phyloP scores from a whole-genome alignment of 2,797 vertebrate species.

The Gephyroberyx darwinii region DNA sequence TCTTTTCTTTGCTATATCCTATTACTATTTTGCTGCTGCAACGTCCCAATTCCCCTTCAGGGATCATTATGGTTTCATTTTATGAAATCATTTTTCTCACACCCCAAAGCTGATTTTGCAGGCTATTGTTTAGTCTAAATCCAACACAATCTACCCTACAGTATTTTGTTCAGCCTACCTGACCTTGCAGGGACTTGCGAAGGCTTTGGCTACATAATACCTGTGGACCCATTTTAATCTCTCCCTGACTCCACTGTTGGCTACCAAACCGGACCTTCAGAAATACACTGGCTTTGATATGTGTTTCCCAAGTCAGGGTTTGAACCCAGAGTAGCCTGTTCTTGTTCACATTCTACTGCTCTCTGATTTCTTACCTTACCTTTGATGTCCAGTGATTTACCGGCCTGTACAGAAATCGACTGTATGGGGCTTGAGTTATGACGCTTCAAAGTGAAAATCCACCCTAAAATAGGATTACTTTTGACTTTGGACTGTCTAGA shows the following conservation, averaged over 20 bases:
- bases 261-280: conserved; percentile 1
- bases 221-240: conserved; percentile 26
- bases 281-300: conserved; percentile 35
- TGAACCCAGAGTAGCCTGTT: conserved; percentile 14
- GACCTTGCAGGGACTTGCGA: neutral
- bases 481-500: conserved; percentile 2
- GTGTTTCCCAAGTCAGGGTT: conserved; percentile 22
- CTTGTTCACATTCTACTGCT: conserved; percentile 19
- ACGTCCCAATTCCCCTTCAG: neutral
- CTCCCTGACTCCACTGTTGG: conserved; percentile 4
- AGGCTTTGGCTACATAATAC: conserved; percentile 10
- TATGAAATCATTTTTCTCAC: no score
- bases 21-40: neutral
- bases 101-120: neutral
- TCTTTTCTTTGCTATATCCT: no score
- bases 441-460: conserved; percentile 3
- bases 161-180: neutral
- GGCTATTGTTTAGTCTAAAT: neutral
- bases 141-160: neutral
- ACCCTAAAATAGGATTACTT: conserved; percentile 6
- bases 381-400: conserved; percentile 41
- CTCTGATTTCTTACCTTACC: conserved; percentile 35
- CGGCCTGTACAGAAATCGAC: conserved; percentile 21
- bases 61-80: no score
- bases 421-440: neutral